Evolutionary conservation across 1,140 invertebrate genomes (phyloP).

Genomic region (Danaus melanippus): DNA sequence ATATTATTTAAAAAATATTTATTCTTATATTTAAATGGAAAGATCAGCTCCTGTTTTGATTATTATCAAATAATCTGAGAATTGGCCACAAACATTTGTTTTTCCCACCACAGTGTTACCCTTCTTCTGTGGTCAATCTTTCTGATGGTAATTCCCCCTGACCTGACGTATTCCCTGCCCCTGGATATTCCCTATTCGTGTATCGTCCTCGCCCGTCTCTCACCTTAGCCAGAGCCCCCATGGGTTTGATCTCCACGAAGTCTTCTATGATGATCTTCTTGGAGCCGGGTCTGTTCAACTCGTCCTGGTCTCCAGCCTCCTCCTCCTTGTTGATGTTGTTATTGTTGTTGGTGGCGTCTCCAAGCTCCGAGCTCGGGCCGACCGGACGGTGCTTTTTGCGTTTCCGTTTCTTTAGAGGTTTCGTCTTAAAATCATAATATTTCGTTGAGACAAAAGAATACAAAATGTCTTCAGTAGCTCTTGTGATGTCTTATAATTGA

Average conservation of each 20-base stretch:
- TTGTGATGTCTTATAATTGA: too few species aligned
- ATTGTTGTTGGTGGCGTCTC: too few species aligned
- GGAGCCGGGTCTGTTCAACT: conserved; percentile 1
- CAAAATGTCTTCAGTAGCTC: too few species aligned
- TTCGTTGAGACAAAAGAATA: too few species aligned
- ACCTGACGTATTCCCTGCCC: conserved; percentile 4
- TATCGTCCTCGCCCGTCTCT: too few species aligned
- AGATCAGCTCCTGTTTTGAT: too few species aligned
- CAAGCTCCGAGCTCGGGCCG: background rate
- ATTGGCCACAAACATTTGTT: too few species aligned
- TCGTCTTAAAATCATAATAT: background rate
- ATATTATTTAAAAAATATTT: too few species aligned
- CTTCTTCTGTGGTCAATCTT: background rate
- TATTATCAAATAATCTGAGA: too few species aligned
- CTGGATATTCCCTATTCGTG: conserved; percentile 4
- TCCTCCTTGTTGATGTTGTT: too few species aligned
- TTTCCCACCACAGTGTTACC: too few species aligned
- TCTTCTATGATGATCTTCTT: conserved; percentile 50
- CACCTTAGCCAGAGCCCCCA: background rate
- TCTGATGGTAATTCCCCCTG: conserved; percentile 2
- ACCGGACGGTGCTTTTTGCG: conserved; percentile 9
- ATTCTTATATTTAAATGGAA: too few species aligned
- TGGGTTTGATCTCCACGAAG: conserved; percentile 36
- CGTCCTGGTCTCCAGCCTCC: background rate
- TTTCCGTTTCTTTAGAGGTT: conserved; percentile 12